Base-by-base conservation (phyloP, 2,888 invertebrate species). In the Apodemia mormo region DNA sequence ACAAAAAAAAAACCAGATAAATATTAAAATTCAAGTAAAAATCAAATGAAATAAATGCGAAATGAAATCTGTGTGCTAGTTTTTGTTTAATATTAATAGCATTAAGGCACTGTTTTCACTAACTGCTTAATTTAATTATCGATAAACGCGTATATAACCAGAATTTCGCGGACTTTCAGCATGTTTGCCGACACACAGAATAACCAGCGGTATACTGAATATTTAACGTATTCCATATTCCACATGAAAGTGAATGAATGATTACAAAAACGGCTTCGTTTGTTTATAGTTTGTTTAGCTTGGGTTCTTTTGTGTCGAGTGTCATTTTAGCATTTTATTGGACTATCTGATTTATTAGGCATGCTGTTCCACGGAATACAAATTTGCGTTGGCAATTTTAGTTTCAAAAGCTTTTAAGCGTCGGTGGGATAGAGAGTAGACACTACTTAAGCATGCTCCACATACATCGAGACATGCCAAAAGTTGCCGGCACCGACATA, bases 291-390 rank as follows among this genome's bases (percentile, higher is more conserved):
- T 61, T 61, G 33, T 61, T 61, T 33, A 37, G 33, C 58, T 12
- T 30, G 33, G 58, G 58, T 14, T 58, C 58, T 33, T 58, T 58
- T 58, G 58, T 58, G 12, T 14, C 14, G 58, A 58, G 58, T 58
- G 58, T 58, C 58, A 58, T 58, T 58, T 33, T 58, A 58, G 58
- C 58, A 58, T 58, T 58, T 58, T 58, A 58, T 58, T 58, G 58
- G 10, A 14, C 30, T 58, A 12, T 9, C 58, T 58, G 58, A 58
- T 58, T 58, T 58, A 58, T 58, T 58, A 58, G 58, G 58, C 58
- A 33, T 33, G 33, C 58, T 8, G 30, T 58, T 58, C 33, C 5
- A 4, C 14, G 14, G 14, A 4, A 49, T 49, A 49, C 49, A 12
- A 49, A 14, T 49, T 49, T 49, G 14, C 49, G 14, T 49, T 12